phyloP scores from a whole-genome alignment of 1,140 invertebrate species.

The Panulirus ornatus region DNA sequence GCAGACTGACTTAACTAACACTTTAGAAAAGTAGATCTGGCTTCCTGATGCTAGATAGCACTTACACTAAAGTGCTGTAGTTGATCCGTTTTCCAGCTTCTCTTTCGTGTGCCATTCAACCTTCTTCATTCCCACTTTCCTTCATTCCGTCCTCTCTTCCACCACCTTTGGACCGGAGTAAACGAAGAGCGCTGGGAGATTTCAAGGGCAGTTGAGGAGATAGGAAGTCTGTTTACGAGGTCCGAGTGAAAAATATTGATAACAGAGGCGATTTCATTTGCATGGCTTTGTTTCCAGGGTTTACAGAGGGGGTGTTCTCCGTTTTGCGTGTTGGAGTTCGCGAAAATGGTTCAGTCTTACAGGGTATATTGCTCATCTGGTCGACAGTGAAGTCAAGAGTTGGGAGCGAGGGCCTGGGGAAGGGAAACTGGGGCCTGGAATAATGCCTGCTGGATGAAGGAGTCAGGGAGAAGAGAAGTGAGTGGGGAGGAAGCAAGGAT shows the following conservation, averaged over 20 bases:
- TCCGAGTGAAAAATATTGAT: neutral
- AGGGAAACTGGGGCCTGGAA: no score
- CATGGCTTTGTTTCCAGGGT: conserved; percentile 25
- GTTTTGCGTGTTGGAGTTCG: neutral
- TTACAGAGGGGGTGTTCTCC: neutral
- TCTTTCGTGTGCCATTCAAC: no score
- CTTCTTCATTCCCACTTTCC: neutral
- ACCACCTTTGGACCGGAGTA: neutral
- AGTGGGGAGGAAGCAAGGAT: no score
- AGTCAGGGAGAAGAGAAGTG: no score
- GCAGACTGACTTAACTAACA: no score
- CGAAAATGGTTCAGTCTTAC: neutral
- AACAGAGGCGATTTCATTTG: conserved; percentile 10
- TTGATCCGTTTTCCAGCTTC: no score
- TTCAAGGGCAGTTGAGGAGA: neutral
- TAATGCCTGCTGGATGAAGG: no score
- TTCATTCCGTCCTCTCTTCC: neutral
- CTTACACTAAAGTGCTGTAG: no score
- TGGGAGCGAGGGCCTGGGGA: neutral
- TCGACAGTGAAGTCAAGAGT: neutral
- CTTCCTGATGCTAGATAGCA: no score
- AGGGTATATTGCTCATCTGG: neutral
- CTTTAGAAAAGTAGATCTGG: no score
- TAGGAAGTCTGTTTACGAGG: neutral
- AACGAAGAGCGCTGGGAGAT: neutral